Evolutionary conservation across 1,140 invertebrate species (phyloP).

Genomic region (Drosophila kanapiae): DNA sequence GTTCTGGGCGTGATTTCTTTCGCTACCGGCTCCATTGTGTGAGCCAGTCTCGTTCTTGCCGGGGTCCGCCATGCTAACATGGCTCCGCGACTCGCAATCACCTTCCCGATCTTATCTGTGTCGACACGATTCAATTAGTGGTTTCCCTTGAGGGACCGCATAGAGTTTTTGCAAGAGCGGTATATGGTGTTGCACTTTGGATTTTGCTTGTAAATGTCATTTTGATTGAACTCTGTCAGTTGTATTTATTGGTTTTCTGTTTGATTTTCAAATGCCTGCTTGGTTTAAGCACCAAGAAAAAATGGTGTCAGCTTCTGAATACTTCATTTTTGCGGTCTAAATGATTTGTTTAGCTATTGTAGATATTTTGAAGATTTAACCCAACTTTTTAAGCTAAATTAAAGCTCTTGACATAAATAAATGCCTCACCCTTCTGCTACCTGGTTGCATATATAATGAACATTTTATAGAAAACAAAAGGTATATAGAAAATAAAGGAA

Average conservation of each 20-base stretch:
- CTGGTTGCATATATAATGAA: not conserved
- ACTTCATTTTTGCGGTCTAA: not conserved
- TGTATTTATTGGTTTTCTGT: not conserved
- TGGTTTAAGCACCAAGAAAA: not conserved
- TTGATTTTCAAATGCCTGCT: slow-evolving; percentile 46
- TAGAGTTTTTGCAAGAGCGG: slow-evolving; percentile 28
- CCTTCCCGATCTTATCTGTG: slow-evolving; percentile 29
- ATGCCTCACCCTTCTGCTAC: not conserved
- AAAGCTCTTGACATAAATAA: not conserved
- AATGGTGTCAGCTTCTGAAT: not conserved
- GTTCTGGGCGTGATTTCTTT: slow-evolving; percentile 15
- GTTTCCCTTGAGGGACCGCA: slow-evolving; percentile 5
- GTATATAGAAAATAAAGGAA: not conserved
- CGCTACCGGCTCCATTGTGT: slow-evolving; percentile 17
- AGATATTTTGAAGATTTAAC: not conserved
- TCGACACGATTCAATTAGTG: slow-evolving; percentile 30
- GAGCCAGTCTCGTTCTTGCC: slow-evolving; percentile 44
- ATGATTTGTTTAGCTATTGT: too few species aligned
- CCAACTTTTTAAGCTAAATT: not conserved
- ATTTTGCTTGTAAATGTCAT: slow-evolving; percentile 55
- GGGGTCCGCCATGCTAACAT: slow-evolving; percentile 70
- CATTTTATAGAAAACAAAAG: not conserved
- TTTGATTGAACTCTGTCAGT: slow-evolving; percentile 18
- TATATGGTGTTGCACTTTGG: slow-evolving; percentile 47
- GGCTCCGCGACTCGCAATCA: slow-evolving; percentile 31